Base-by-base conservation (phyloP, 2,888 invertebrate genomes). In the Cheiracanthium punctorium region DNA sequence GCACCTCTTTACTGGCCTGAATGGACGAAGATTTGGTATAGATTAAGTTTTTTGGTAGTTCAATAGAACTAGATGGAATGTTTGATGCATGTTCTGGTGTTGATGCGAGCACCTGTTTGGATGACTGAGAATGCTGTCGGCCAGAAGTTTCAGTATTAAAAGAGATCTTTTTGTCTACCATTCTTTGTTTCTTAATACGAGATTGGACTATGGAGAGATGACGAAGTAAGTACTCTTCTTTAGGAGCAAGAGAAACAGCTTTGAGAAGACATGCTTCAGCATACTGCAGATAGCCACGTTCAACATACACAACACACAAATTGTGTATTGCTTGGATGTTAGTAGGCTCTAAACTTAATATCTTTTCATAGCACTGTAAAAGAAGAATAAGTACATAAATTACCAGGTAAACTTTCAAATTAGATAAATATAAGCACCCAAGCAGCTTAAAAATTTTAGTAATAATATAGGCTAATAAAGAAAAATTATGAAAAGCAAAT, bases 261-360 rank as follows among this genome's bases (percentile, higher is more conserved):
- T 95, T 94, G 72, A 95, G 93, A 24, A 98, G 93, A 91, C 98
- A 98, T 75, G 94, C 94, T 89, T 96, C 96, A 0, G 98, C 98
- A 77, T 94, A 93, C n/a, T 94, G 93, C 33, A 98, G 93, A 90
- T 96, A 95, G 12, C 97, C 97, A 48, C 96, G 94, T 92, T 98
- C 98, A 7, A 98, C 98, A 90, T 96, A 96, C 0, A 98, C 98
- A 8, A 98, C 98, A 92, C 98, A 98, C 30, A 98, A 93, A 92
- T 98, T 98, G 93, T 98, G 98, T 65, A 96, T 93, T 0, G 97
- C 98, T 93, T 98, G 98, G 88, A 97, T 96, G 91, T 98, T 97
- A 89, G 95, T 95, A 0, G 98, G 95, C 90, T 98, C 98, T 88
- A 96, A 92, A 90, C 95, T 95, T 17, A 98, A 92, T 89, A 98